Percentiles rank a stretch among this genome's conserved stretches.
phyloP scores from a whole-genome alignment of 2,113 vertebrate species.

The Clarias gariepinus region DNA sequence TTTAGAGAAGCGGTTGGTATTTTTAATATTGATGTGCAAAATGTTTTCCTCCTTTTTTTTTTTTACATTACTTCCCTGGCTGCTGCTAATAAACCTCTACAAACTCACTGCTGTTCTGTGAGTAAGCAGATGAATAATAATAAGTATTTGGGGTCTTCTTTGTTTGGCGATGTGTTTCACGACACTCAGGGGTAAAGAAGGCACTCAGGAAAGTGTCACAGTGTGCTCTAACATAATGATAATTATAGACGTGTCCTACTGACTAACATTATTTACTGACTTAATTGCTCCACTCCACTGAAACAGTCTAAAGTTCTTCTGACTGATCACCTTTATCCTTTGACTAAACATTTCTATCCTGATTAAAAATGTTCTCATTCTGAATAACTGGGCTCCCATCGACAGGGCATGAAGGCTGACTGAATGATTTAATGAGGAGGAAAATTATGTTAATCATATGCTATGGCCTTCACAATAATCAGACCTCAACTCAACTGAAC shows the following conservation, averaged over 20 bases:
- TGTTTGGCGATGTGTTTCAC: background rate
- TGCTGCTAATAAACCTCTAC: background rate
- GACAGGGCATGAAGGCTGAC: background rate
- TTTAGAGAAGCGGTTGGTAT: background rate
- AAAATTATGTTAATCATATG: conserved; percentile 5
- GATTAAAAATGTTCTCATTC: background rate
- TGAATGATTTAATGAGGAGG: background rate
- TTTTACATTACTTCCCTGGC: background rate
- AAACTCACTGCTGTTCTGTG: background rate
- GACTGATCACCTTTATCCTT: background rate
- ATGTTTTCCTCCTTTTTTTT: background rate
- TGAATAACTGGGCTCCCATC: background rate
- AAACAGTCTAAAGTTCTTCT: background rate
- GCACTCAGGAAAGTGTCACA: background rate
- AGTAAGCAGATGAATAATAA: background rate
- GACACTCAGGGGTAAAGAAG: background rate
- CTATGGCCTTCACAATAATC: background rate
- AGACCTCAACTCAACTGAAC: background rate
- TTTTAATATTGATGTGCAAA: background rate
- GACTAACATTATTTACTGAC: background rate
- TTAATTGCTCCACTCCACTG: background rate
- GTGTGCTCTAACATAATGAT: background rate
- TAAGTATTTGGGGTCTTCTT: background rate
- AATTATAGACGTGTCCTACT: background rate
- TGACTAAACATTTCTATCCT: background rate